phyloP scores from a whole-genome alignment of 2,113 vertebrate species.

The Burhinus oedicnemus region DNA sequence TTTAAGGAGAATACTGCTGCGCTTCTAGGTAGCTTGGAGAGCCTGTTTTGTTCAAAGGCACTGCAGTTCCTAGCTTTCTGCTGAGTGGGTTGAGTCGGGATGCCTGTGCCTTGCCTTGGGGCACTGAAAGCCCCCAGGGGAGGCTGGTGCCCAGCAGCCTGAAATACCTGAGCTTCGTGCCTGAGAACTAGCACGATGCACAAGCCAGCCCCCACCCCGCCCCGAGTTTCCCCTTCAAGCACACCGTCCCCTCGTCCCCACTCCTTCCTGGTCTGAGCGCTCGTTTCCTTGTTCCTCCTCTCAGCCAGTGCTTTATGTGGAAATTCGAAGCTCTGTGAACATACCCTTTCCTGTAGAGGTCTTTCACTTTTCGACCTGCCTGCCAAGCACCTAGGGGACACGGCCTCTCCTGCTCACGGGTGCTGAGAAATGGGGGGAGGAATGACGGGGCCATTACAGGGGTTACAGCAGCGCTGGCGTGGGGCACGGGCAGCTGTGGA shows the following conservation, averaged over 20 bases:
- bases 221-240: neutral
- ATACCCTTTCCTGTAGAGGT: neutral
- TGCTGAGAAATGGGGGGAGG: neutral
- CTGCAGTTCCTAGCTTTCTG: neutral
- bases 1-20: neutral
- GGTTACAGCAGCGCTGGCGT: neutral
- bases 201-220: rapidly evolving
- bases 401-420: rapidly evolving
- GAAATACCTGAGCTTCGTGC: neutral
- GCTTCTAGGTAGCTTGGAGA: neutral
- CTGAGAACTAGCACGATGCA: rapidly evolving
- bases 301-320: neutral
- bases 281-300: neutral
- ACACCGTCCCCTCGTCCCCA: rapidly evolving
- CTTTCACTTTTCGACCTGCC: neutral
- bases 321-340: neutral
- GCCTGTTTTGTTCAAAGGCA: neutral
- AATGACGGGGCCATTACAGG: rapidly evolving
- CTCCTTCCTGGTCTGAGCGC: neutral
- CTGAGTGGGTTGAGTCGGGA: too few species aligned
- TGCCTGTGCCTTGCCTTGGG: neutral
- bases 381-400: too few species aligned
- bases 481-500: rapidly evolving
- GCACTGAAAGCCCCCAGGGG: neutral
- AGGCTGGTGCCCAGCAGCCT: neutral